Percentiles rank a stretch among this genome's conserved stretches.
These are phyloP conservation scores for Lysandra coridon DNA, from an alignment of 2,888 invertebrate species.

Conservation along the genomic window DNA sequence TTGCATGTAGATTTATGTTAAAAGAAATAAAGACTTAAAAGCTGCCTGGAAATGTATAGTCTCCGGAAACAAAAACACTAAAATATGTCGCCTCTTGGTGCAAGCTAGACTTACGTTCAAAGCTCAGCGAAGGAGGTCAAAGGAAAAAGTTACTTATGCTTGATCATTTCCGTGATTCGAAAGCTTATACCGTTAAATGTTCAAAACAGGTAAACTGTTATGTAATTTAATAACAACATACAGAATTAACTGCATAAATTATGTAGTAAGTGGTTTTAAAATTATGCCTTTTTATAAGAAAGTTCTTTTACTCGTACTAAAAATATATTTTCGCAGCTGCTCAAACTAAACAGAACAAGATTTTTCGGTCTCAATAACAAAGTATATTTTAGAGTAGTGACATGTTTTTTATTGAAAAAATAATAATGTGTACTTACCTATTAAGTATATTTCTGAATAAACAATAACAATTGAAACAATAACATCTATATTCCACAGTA, in stretches of 20 bases:
- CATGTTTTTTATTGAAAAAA: not conserved
- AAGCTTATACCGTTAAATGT: conserved; percentile 14
- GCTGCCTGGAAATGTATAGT: not conserved
- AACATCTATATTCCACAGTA: not conserved
- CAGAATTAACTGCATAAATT: not conserved
- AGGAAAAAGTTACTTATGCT: conserved; percentile 17
- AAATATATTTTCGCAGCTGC: not conserved
- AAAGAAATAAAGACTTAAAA: conserved; percentile 5
- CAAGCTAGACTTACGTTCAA: conserved; percentile 23
- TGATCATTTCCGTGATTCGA: conserved; percentile 7
- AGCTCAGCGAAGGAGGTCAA: conserved; percentile 26
- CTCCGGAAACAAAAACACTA: conserved; percentile 16
- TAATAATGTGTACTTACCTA: too few relatives aligned
- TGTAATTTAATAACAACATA: conserved; percentile 3
- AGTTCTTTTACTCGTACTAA: not conserved
- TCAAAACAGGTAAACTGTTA: conserved; percentile 11
- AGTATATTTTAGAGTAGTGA: not conserved
- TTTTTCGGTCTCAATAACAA: not conserved
- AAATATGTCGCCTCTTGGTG: conserved; percentile 27
- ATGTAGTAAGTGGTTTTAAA: not conserved
- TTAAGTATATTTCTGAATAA: too few relatives aligned
- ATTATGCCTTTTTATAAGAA: not conserved
- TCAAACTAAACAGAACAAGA: not conserved
- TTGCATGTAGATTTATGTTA: not conserved
- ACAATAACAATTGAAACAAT: not conserved